Conservation (phyloP, 2,888 invertebrate species). For the Pristionchus fissidentatus region DNA sequence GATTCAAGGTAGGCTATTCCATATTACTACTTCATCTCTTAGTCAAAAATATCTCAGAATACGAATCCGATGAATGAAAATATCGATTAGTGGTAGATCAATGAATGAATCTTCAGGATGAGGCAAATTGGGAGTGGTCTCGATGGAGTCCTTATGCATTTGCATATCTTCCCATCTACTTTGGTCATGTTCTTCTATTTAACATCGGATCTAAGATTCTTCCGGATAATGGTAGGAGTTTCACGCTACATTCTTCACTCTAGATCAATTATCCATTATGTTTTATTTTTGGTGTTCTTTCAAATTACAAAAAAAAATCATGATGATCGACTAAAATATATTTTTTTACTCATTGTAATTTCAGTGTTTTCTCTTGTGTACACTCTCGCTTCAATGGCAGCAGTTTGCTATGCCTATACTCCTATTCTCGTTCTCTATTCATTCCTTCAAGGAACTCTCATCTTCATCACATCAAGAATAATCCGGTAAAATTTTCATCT, state of each 20-base stretch:
- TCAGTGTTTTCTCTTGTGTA: slow-evolving; percentile 59
- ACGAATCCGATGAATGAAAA: no score
- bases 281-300: no score
- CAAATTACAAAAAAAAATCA: not conserved
- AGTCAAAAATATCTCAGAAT: not conserved
- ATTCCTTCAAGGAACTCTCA: slow-evolving; percentile 64
- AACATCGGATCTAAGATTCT: slow-evolving; percentile 65
- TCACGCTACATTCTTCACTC: not conserved
- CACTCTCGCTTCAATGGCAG: slow-evolving; percentile 62
- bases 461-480: slow-evolving; percentile 62
- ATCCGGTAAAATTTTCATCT: slow-evolving; percentile 53
- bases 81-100: not conserved
- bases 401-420: slow-evolving; percentile 63
- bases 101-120: slow-evolving; percentile 65
- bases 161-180: slow-evolving; percentile 65
- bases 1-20: slow-evolving; percentile 66
- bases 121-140: slow-evolving; percentile 76
- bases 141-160: slow-evolving; percentile 71
- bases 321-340: no score
- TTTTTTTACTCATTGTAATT: no score
- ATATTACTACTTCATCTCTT: no score
- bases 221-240: slow-evolving; percentile 51
- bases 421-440: slow-evolving; percentile 64
- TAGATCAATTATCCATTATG: not conserved
- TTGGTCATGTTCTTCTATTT: slow-evolving; percentile 70